Conservation (phyloP, 2,797 vertebrate species). For the Allobates femoralis region DNA sequence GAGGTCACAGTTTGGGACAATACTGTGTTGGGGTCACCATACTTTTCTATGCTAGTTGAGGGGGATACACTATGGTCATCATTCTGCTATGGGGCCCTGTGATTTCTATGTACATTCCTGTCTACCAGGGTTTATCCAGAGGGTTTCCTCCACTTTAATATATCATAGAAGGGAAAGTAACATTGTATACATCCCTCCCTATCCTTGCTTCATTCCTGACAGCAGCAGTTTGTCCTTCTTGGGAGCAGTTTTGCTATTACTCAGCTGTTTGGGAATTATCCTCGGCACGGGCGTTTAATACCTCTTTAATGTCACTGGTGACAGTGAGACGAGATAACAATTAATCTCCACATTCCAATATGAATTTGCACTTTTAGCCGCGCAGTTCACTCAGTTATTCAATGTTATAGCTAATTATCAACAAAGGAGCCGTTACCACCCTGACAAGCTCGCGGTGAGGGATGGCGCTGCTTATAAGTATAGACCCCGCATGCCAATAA, state of each 20-base stretch:
- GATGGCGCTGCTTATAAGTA: conserved; percentile 29
- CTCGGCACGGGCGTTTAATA: not conserved
- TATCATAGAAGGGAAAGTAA: not conserved
- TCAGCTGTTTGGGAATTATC: conserved; percentile 25
- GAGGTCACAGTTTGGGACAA: no score
- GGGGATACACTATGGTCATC: no score
- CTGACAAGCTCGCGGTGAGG: conserved; percentile 31
- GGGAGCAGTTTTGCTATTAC: conserved; percentile 11
- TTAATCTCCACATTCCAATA: conserved; percentile 39
- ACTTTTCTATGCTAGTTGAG: no score
- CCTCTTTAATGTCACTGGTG: conserved; percentile 41
- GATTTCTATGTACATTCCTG: no score
- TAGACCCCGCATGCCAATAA: conserved; percentile 43
- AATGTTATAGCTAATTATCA: conserved; percentile 44
- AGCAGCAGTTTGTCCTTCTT: not conserved
- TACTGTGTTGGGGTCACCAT: no score
- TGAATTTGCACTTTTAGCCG: conserved; percentile 39
- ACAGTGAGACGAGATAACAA: conserved; percentile 44
- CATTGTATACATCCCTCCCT: not conserved
- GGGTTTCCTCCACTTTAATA: not conserved
- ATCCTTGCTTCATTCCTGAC: not conserved
- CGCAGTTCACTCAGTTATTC: conserved; percentile 20
- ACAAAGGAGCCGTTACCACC: conserved; percentile 36
- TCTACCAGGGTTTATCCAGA: no score
- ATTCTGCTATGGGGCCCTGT: no score